Evolutionary conservation across 2,888 invertebrate species (phyloP), one percentile per base, ranked within the genome.

Genomic region (Conchocele bisecta): DNA sequence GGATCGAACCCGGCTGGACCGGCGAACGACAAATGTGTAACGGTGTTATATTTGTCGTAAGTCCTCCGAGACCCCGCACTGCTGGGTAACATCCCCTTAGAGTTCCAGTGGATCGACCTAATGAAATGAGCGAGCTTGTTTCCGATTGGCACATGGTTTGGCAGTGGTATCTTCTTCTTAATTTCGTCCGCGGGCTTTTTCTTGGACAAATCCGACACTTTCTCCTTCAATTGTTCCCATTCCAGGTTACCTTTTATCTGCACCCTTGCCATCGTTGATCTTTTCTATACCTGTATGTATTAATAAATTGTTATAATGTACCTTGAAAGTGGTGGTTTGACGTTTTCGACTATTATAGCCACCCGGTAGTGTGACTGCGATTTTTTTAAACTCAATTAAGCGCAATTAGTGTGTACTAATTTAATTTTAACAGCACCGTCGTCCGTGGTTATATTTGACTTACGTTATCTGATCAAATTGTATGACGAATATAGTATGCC

Each of bases 71-170:
- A 83, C 6, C 77, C 81, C n/a, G 81, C 78, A 7, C 83, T 83
- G 4, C 71, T 71, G 13, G 86, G 86, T n/a, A 86, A 75, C 61
- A 84, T 79, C 29, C 82, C 82, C 15, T 75, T 78, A 29, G 84
- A 85, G 50, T 84, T 79, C 65, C 83, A 82, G 66, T 86, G 83
- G 20, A 83, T 74, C 31, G 82, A 74, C 39, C 85, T 79, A 22
- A 86, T 74, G 33, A 81, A 82, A 15, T 83, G 82, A 4, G 86
- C 86, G 15, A 86, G 70, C 68, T 75, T 79, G 67, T 86, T 86
- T 17, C 86, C 86, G 28, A 75, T 75, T 1, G 83, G 84, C 15
- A 79, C 75, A 35, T 69, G 75, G 33, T 75, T 68, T 20, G 79
- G 79, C 54, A 81, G 75, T 7, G 63, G 59, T 17, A 79, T 79